Evolutionary conservation across 2,888 invertebrate species (phyloP).

Genomic region (Archips crataeganus): DNA sequence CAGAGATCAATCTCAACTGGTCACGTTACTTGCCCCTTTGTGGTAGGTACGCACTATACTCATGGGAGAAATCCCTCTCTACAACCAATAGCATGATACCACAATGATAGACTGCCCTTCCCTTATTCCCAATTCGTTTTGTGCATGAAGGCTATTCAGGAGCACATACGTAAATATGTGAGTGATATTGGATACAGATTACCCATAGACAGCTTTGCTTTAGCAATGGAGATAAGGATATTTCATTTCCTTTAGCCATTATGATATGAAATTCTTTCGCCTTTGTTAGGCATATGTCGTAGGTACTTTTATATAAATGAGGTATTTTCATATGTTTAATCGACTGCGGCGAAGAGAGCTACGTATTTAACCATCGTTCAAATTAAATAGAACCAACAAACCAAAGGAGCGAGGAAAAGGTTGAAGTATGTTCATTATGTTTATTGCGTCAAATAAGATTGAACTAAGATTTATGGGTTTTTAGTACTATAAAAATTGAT

Average conservation of each 20-base stretch:
- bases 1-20: slow-evolving; percentile 52
- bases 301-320: not conserved
- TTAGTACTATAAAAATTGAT: no score
- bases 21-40: slow-evolving; percentile 52
- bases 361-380: no score
- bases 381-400: no score
- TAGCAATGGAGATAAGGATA: slow-evolving; percentile 2
- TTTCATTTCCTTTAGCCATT: not conserved
- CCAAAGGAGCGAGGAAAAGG: no score
- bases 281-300: not conserved
- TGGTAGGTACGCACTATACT: slow-evolving; percentile 57
- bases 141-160: slow-evolving; percentile 39
- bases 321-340: no score
- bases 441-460: no score
- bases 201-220: slow-evolving; percentile 25
- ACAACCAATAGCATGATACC: slow-evolving; percentile 60
- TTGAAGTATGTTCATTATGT: no score
- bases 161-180: slow-evolving; percentile 24
- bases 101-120: slow-evolving; percentile 57
- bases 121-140: slow-evolving; percentile 45
- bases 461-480: no score
- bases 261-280: not conserved
- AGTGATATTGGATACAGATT: slow-evolving; percentile 26
- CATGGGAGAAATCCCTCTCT: slow-evolving; percentile 58
- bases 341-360: no score